Percentiles rank a stretch among this genome's conserved stretches.
Evolutionary conservation across 1,140 invertebrate species (phyloP).

Genomic region (Tetraneura akinire): DNA sequence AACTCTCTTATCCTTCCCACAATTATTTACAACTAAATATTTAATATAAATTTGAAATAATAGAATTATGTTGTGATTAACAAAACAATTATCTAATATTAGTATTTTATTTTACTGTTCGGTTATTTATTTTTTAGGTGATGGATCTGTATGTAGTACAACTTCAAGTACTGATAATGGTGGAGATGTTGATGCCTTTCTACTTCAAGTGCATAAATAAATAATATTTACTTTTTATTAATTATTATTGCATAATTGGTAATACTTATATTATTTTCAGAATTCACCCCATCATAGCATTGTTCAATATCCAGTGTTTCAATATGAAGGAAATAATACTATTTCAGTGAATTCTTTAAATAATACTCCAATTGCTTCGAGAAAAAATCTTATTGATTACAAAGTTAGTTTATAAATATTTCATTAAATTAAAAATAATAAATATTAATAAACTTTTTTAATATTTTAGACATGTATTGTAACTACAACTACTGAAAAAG

Average conservation of each 20-base stretch:
- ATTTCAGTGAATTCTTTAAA: slow-evolving; percentile 39
- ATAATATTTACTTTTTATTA: not conserved
- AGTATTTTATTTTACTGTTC: too few relatives aligned
- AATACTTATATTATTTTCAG: not conserved
- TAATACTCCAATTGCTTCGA: slow-evolving; percentile 40
- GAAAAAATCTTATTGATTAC: slow-evolving; percentile 41
- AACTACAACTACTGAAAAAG: slow-evolving; percentile 42
- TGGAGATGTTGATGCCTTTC: slow-evolving; percentile 43
- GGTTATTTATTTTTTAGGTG: slow-evolving; percentile 28
- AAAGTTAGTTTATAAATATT: slow-evolving; percentile 9
- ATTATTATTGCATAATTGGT: not conserved
- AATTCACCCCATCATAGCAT: slow-evolving; percentile 39
- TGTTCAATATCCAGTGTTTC: slow-evolving; percentile 34
- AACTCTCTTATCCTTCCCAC: not conserved
- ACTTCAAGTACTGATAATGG: slow-evolving; percentile 44
- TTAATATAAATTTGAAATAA: not conserved
- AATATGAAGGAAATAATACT: slow-evolving; percentile 35
- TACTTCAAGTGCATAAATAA: slow-evolving; percentile 40
- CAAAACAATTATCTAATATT: too few relatives aligned
- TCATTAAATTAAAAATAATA: not conserved
- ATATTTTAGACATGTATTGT: slow-evolving; percentile 35
- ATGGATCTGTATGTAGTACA: slow-evolving; percentile 46
- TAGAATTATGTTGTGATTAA: not conserved
- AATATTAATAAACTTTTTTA: not conserved
- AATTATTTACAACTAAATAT: not conserved